Base-by-base conservation (phyloP, 1,140 invertebrate genomes). In the Stegodyphus dumicola region DNA sequence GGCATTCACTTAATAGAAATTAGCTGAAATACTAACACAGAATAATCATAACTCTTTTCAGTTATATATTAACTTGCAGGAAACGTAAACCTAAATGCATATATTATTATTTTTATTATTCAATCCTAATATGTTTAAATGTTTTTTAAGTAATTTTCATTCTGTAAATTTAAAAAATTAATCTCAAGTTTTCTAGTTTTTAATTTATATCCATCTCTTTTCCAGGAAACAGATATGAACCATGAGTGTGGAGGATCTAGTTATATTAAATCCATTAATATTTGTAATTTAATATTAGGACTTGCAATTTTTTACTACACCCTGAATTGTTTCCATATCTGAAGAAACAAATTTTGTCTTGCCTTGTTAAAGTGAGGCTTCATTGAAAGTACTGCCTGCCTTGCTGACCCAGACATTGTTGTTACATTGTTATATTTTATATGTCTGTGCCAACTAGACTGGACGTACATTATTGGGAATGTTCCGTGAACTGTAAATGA, bases 371-470 rank as follows among this genome's bases (percentile, higher is more conserved):
- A 9, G n/a, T 49, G 11, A 73, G 70, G 7, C 70, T 13, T 11
- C 48, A 49, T 11, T 67, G 48, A 60, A 11, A 4, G 75, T 78
- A 78, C 56, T 78, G 66, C 84, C 84, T 86, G 84, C 76, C 84
- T 86, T 74, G 75, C 76, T 78, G 76, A 78, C 76, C 17, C 84
- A 78, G 84, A 86, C 76, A 78, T 73, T 74, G 76, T 78, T 78
- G 74, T 86, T 86, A 64, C 48, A 85, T 76, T 70, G 74, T 85
- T 85, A 69, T 77, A 85, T 70, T 69, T 85, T 85, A 73, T 83
- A 71, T 85, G 81, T 85, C 81, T 85, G 81, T 67, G 74, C 81
- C 81, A 85, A 85, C 81, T 48, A 85, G 81, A 18, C 81, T 77
- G 81, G 74, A 70, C 9, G 81, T 85, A 85, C 81, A 18, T 9